Evolutionary conservation across 2,113 vertebrate genomes (phyloP), one percentile per base, ranked within the genome.

Genomic region (Myocastor coypus): DNA sequence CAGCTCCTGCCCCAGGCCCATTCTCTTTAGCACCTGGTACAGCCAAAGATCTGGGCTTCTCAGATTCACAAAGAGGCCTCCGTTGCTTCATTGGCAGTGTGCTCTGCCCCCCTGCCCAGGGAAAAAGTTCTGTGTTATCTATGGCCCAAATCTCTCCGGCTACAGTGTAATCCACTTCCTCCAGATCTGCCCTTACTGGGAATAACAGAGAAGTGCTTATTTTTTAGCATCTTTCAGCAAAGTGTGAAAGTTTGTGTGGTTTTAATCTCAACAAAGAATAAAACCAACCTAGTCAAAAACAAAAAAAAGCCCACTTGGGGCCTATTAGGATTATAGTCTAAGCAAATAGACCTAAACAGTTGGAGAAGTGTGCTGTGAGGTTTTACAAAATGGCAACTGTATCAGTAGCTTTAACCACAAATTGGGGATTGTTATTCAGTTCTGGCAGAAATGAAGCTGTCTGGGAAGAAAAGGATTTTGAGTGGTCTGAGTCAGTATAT

Each of bases 121-220:
- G 81, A 10, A 26, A 91, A 82, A 75, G 75, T 93, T 57, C 46
- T 91, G 88, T 59, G 83, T 97, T 97, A 94, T 98, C 96, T 88
- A 77, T 97, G 91, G 92, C 96, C 97, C 94, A 95, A 77, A 96
- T 97, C 89, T 82, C 59, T 94, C 81, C 73, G 63, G 40, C 50
- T 93, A 68, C 73, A 97, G 22, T 94, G 93, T 85, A 93, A 80
- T 96, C 96, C 34, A 1, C 93, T 57, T 96, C 96, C 93, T 84
- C 71, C 87, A 61, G 71, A 69, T 92, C 92, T 96, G 94, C 52
- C 84, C 92, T 87, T 55, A 7, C 26, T 94, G 83, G 80, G 73
- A 86, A 78, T 52, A 87, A 95, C 52, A 95, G 96, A 94, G 42
- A 87, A 92, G 61, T 68, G 40, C 37, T 95, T 84, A 83, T 94